Conservation (phyloP, 1,140 invertebrate species). For the Diorhabda sublineata region DNA sequence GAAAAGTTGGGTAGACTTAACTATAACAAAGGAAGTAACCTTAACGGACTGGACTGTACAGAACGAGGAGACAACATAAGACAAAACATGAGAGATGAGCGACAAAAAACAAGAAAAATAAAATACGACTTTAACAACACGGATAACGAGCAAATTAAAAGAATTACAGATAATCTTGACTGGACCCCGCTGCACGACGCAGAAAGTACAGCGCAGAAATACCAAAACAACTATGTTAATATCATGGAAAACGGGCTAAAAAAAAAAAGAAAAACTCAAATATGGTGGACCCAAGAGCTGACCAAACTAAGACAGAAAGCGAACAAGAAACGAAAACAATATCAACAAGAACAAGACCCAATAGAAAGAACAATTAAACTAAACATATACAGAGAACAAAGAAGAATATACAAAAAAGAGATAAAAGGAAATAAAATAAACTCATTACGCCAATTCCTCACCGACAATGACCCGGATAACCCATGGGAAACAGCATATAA, state of each 20-base stretch:
- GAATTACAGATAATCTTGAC: not conserved
- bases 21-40: not conserved
- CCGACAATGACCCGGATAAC: not conserved
- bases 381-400: not conserved
- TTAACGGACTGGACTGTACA: not conserved
- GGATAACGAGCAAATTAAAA: not conserved
- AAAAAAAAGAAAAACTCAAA: not conserved
- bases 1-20: not conserved
- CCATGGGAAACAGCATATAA: not conserved
- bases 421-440: constrained; percentile 1
- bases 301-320: not conserved
- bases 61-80: constrained; percentile 6
- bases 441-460: not conserved
- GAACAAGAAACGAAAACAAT: not conserved
- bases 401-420: not conserved
- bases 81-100: constrained; percentile 1
- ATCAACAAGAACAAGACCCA: not conserved
- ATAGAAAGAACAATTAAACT: not conserved
- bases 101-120: not conserved
- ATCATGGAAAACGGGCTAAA: not conserved
- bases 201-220: too few species aligned
- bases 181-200: not conserved
- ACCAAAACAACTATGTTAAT: not conserved
- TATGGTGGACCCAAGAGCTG: not conserved
- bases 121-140: not conserved